These are phyloP conservation scores for Cydia strobilella DNA, from an alignment of 1,140 invertebrate species.

Conservation along the genomic window DNA sequence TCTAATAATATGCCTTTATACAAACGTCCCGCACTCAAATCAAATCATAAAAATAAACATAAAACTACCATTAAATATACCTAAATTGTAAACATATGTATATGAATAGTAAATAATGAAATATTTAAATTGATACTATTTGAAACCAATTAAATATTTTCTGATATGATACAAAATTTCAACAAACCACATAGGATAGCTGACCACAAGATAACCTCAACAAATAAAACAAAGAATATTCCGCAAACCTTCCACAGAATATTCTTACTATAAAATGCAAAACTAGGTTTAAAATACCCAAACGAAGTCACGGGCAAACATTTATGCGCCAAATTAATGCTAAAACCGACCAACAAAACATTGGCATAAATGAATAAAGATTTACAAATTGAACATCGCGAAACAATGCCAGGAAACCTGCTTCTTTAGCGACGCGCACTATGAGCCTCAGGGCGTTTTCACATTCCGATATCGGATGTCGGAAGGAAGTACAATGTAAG, in stretches of 20 bases:
- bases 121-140: too few species aligned
- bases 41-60: too few species aligned
- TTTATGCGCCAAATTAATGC: constrained; percentile 17
- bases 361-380: constrained; percentile 69
- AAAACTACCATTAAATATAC: too few species aligned
- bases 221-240: not conserved
- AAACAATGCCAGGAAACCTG: constrained; percentile 37
- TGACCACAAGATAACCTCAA: not conserved
- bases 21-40: too few species aligned
- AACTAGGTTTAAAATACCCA: not conserved
- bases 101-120: too few species aligned
- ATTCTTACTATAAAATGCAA: constrained; percentile 8
- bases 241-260: not conserved
- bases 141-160: too few species aligned
- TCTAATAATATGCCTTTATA: too few species aligned
- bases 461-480: too few species aligned
- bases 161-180: too few species aligned
- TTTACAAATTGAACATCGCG: constrained; percentile 55
- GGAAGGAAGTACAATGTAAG: too few species aligned
- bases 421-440: constrained; percentile 30
- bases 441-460: too few species aligned
- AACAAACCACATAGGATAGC: not conserved
- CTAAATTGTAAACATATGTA: too few species aligned
- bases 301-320: constrained; percentile 1
- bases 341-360: constrained; percentile 49